A percentile compares a stretch with the other conserved stretches of the same genome.
These are phyloP conservation scores for Astatotilapia flaviijosephi DNA, from an alignment of 2,113 vertebrate genomes.

Conservation along the genomic window DNA sequence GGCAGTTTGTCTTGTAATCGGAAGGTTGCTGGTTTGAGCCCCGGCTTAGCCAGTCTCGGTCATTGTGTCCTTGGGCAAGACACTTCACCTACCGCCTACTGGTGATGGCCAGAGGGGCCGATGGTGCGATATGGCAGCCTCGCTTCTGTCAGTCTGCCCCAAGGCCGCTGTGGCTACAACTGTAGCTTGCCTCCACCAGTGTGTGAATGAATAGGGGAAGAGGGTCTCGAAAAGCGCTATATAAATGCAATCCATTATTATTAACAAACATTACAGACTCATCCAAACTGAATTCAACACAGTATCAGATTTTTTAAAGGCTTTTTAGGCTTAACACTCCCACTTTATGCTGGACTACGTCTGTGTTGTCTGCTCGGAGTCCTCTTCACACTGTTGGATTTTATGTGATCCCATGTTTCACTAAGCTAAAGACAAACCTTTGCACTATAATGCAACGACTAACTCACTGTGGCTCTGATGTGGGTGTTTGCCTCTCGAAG, in stretches of 20 bases:
- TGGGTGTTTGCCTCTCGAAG: constrained; percentile 86
- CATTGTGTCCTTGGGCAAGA: neutral
- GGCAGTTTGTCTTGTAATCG: neutral
- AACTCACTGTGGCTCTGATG: constrained; percentile 88
- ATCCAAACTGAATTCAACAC: neutral
- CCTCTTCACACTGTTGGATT: neutral
- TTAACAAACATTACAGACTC: neutral
- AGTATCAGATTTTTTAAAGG: neutral
- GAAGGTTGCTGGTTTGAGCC: neutral
- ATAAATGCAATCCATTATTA: neutral
- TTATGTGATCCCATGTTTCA: neutral
- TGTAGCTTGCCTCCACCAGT: neutral
- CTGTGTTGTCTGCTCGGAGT: neutral
- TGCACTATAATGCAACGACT: neutral
- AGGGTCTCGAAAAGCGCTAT: neutral
- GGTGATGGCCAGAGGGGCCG: neutral
- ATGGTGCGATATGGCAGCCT: neutral
- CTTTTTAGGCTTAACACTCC: neutral
- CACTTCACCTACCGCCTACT: neutral
- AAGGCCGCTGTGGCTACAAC: neutral
- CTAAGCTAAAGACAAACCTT: neutral
- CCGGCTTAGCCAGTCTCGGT: neutral
- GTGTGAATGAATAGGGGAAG: neutral
- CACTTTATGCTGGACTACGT: neutral
- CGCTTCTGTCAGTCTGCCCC: neutral